These are phyloP conservation scores for Pogonocichla stellata DNA, from an alignment of 2,113 vertebrate species.

Conservation along the genomic window DNA sequence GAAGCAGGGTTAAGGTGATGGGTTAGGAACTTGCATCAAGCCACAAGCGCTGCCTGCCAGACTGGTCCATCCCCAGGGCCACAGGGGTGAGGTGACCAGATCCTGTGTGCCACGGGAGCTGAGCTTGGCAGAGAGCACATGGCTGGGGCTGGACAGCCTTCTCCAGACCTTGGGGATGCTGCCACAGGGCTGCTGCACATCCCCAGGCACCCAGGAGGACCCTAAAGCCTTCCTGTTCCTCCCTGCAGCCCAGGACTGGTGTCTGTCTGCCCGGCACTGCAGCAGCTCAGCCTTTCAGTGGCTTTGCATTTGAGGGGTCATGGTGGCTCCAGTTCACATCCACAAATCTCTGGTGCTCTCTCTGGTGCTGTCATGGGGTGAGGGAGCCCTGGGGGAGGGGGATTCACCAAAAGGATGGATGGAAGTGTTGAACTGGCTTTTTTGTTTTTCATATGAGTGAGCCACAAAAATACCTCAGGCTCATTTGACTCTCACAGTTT, in stretches of 20 bases:
- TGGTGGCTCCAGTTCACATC: neutral
- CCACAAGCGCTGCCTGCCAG: neutral
- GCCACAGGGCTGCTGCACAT: neutral
- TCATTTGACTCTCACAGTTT: neutral
- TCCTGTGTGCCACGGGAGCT: fast-evolving
- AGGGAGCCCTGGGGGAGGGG: neutral
- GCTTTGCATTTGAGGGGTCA: neutral
- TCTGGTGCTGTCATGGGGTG: fast-evolving
- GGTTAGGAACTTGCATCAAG: neutral
- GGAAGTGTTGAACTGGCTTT: neutral
- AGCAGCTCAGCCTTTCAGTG: neutral
- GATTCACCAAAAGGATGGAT: neutral
- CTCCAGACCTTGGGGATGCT: neutral
- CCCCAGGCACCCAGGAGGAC: neutral
- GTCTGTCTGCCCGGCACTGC: neutral
- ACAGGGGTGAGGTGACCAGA: neutral
- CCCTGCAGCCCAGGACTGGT: neutral
- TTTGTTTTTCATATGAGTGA: neutral
- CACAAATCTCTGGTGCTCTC: neutral
- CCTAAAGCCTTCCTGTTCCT: neutral
- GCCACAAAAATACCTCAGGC: neutral
- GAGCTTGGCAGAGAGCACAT: neutral
- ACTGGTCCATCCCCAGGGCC: fast-evolving
- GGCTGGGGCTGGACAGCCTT: neutral
- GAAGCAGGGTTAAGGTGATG: neutral